Evolutionary conservation across 2,888 invertebrate genomes (phyloP), one percentile per base, ranked within the genome.

Genomic region (Tenthredo distinguenda): DNA sequence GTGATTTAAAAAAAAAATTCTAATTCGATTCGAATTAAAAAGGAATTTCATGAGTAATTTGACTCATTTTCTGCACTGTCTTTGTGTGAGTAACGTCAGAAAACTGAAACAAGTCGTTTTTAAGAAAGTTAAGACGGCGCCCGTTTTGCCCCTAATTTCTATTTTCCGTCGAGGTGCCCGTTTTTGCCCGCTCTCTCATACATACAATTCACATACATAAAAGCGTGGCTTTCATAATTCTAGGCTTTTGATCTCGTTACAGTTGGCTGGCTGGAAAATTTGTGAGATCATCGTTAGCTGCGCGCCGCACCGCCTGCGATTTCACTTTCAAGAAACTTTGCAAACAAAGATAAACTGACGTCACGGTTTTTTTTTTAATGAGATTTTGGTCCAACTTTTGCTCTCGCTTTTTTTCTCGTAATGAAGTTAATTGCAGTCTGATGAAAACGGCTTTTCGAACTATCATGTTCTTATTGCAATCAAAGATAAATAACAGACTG

Each of bases 161-260:
- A 26, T 26, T 26, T 26, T 26, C 26, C 26, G 26, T 26, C 1
- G 26, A 26, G 26, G 26, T 26, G 26, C 26, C 26, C 26, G 26
- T 26, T 26, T 26, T 26, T 26, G 0, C 26, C 26, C 26, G 1
- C 26, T 26, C 26, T 26, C 26, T 26, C 26, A 26, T 26, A 77
- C 50, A 47, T 50, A 77, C 50, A 77, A 34, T 34, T 34, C 77
- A 55, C 31, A 77, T 15, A 50, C 77, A 55, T 77, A 77, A 77
- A 77, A 50, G 50, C 77, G 26, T 55, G 55, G 50, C 50, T 77
- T 55, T 77, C 50, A 77, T 77, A 77, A 40, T 77, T 77, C 77
- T 77, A 55, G 50, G 77, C 77, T 77, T 77, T 77, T 77, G 77
- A 77, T 77, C 77, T 77, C 34, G 50, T 77, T 77, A 77, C 77